A percentile compares a stretch with the other conserved stretches of the same genome.
Evolutionary conservation across 2,888 invertebrate species (phyloP).

Genomic region (Keiferia lycopersicella): DNA sequence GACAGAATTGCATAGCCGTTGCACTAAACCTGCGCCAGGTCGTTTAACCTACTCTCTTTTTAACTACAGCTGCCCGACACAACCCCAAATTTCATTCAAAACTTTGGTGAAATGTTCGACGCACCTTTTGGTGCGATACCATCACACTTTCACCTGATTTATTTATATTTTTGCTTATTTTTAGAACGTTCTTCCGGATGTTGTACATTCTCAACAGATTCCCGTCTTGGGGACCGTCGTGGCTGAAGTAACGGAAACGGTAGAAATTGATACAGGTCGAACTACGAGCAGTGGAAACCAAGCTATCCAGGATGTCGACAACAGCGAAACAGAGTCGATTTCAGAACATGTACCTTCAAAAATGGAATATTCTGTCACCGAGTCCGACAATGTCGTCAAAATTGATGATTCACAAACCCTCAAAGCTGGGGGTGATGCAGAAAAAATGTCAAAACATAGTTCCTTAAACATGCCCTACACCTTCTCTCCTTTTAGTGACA

Average conservation of each 20-base stretch:
- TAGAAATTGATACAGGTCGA: conserved; percentile 46
- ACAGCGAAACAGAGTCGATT: conserved; percentile 67
- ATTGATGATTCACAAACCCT: conserved; percentile 42
- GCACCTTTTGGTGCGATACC: conserved; percentile 33
- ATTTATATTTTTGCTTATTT: conserved; percentile 74
- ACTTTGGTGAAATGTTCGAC: conserved; percentile 28
- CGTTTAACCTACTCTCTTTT: conserved; percentile 35
- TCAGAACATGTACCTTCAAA: conserved; percentile 71
- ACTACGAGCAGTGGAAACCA: conserved; percentile 41
- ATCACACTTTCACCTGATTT: conserved; percentile 41
- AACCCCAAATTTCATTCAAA: conserved; percentile 32
- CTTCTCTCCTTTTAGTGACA: conserved; percentile 51
- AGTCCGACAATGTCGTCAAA: conserved; percentile 50
- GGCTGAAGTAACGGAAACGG: conserved; percentile 47
- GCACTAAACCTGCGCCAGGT: conserved; percentile 41
- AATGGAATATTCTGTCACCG: conserved; percentile 59
- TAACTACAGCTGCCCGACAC: conserved; percentile 17
- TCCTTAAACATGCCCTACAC: conserved; percentile 48
- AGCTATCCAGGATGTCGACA: conserved; percentile 43
- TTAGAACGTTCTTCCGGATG: conserved; percentile 80
- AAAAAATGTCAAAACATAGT: conserved; percentile 48
- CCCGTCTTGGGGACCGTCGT: conserved; percentile 55
- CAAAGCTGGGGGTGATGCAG: conserved; percentile 46
- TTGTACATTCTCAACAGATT: conserved; percentile 77
- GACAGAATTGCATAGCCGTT: conserved; percentile 59